These are phyloP conservation scores for Zaprionus taronus DNA, from an alignment of 1,140 invertebrate species.

Conservation along the genomic window DNA sequence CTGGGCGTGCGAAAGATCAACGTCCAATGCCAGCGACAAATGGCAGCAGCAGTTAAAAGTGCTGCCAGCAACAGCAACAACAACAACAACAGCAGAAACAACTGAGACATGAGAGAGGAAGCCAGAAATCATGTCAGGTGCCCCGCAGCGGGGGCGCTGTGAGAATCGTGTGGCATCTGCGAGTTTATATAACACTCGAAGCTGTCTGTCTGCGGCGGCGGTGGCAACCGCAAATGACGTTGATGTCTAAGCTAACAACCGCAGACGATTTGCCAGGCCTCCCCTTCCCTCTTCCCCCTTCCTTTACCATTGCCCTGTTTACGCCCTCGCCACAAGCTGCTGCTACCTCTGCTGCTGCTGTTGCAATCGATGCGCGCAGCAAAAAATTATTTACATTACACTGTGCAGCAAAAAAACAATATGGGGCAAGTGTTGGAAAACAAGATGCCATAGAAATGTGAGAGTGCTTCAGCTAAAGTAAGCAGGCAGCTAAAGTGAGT, in stretches of 20 bases:
- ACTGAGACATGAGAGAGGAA: slow-evolving; percentile 2
- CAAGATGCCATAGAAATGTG: slow-evolving; percentile 3
- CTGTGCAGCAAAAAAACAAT: slow-evolving; percentile 36
- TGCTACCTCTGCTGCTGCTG: slow-evolving; percentile 38
- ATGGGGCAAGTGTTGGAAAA: not conserved
- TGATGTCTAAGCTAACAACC: slow-evolving; percentile 38
- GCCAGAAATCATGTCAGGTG: slow-evolving; percentile 41
- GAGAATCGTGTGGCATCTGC: slow-evolving; percentile 79
- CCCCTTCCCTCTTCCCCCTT: not conserved
- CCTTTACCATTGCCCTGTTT: not conserved
- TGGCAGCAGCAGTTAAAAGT: slow-evolving; percentile 39
- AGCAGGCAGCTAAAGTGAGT: not conserved
- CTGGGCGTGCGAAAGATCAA: slow-evolving; percentile 40
- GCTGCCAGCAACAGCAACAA: slow-evolving; percentile 16
- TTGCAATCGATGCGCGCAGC: slow-evolving; percentile 61
- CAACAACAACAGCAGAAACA: not conserved
- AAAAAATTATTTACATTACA: slow-evolving; percentile 48
- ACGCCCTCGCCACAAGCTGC: not conserved
- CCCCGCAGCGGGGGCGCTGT: slow-evolving; percentile 46
- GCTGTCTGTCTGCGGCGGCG: slow-evolving; percentile 40
- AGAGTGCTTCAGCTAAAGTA: not conserved
- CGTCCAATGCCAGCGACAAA: slow-evolving; percentile 49
- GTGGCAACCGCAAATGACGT: slow-evolving; percentile 40
- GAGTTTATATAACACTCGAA: slow-evolving; percentile 75
- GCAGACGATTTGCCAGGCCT: slow-evolving; percentile 3